A percentile compares a stretch with the other conserved stretches of the same genome.
Conservation (phyloP, 2,797 vertebrate species). For the Fistularia commersonii region DNA sequence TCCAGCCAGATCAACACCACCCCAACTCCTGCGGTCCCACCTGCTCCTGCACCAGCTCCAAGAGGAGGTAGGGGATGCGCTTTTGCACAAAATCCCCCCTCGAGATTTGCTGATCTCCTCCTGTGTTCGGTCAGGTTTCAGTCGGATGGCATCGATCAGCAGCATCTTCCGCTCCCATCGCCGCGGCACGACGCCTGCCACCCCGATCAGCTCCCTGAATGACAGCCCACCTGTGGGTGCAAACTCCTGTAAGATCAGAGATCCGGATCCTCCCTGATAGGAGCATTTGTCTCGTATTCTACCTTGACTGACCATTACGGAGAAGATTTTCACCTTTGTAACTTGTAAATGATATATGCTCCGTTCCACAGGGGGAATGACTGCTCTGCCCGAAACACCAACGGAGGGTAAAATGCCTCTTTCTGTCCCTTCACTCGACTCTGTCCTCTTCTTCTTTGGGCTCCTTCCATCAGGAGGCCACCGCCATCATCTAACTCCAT, state of each 20-base stretch:
- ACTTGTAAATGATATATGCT: not conserved
- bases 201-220: conserved; percentile 1
- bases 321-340: too few relatives aligned
- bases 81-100: not conserved
- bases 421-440: not conserved
- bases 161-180: conserved; percentile 69
- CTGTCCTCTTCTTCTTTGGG: not conserved
- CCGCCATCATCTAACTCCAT: too few relatives aligned
- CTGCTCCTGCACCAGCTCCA: conserved; percentile 19
- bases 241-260: conserved; percentile 45
- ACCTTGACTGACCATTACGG: not conserved
- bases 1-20: conserved; percentile 41
- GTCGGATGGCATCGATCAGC: conserved; percentile 63
- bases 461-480: too few relatives aligned
- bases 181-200: conserved; percentile 40
- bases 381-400: conserved; percentile 50
- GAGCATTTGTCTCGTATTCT: not conserved
- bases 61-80: conserved; percentile 28
- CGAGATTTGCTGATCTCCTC: not conserved
- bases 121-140: conserved; percentile 44
- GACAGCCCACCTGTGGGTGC: conserved; percentile 21
- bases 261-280: not conserved
- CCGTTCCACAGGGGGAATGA: conserved; percentile 47
- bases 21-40: conserved; percentile 2
- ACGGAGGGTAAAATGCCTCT: conserved; percentile 48